Percentiles rank a stretch among this genome's conserved stretches.
phyloP scores from a whole-genome alignment of 1,140 invertebrate species.

The Drosophila malerkotliana region DNA sequence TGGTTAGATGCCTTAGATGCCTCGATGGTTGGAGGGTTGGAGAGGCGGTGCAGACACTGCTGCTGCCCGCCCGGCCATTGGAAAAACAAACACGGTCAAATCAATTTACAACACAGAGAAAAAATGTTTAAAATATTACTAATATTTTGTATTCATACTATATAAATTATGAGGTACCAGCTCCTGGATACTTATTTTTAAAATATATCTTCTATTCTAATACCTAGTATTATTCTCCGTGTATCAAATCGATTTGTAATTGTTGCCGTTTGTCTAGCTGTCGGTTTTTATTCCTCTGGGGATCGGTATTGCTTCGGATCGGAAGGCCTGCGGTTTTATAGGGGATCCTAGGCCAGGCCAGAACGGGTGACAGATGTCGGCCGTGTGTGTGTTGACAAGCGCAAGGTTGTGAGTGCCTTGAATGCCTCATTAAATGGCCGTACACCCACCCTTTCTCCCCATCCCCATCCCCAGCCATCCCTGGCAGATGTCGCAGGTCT shows the following conservation, averaged over 20 bases:
- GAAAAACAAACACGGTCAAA: slow-evolving; percentile 71
- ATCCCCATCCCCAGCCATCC: slow-evolving; percentile 5
- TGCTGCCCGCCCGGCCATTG: slow-evolving; percentile 31
- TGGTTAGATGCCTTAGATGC: slow-evolving; percentile 1
- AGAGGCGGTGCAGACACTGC: slow-evolving; percentile 59
- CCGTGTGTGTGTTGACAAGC: slow-evolving; percentile 70
- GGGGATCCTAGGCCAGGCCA: slow-evolving; percentile 20
- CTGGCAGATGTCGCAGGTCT: slow-evolving; percentile 72
- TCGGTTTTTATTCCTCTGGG: slow-evolving; percentile 14
- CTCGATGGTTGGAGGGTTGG: slow-evolving; percentile 16
- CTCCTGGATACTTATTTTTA: no score
- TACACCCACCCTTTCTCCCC: slow-evolving; percentile 17
- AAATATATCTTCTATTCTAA: neutral
- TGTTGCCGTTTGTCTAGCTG: slow-evolving; percentile 24
- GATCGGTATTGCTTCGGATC: slow-evolving; percentile 25
- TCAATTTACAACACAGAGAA: slow-evolving; percentile 67
- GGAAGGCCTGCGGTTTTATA: slow-evolving; percentile 50
- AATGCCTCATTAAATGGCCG: slow-evolving; percentile 77
- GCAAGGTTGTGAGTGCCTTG: slow-evolving; percentile 79
- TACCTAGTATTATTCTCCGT: slow-evolving; percentile 8
- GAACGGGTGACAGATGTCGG: slow-evolving; percentile 79
- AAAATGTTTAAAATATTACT: neutral
- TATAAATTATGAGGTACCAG: no score
- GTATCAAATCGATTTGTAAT: slow-evolving; percentile 58
- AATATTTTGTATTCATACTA: no score